Percentiles rank a stretch among this genome's conserved stretches.
Evolutionary conservation across 2,888 invertebrate species (phyloP).

Genomic region (Melitaea athalia): DNA sequence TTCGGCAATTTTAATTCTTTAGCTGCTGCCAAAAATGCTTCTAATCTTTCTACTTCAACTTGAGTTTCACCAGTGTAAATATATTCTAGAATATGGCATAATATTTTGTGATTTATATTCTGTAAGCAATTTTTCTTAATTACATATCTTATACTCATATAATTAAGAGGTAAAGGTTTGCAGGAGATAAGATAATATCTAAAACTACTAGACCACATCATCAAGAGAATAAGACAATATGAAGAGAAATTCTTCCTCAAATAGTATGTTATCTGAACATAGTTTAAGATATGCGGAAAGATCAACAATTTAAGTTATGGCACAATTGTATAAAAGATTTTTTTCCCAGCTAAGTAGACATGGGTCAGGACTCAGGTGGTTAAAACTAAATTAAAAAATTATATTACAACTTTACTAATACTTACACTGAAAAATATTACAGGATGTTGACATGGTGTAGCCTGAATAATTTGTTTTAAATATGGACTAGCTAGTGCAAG

Average conservation of each 20-base stretch:
- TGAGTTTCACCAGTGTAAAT: conserved; percentile 72
- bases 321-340: too few relatives aligned
- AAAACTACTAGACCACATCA: too few relatives aligned
- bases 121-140: conserved; percentile 47
- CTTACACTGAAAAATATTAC: conserved; percentile 69
- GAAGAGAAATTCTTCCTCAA: too few relatives aligned
- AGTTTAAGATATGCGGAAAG: too few relatives aligned
- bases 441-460: conserved; percentile 59
- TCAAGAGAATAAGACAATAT: too few relatives aligned
- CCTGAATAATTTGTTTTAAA: conserved; percentile 59
- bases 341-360: too few relatives aligned
- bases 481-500: conserved; percentile 70
- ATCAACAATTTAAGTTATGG: too few relatives aligned
- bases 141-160: neutral
- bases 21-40: conserved; percentile 58
- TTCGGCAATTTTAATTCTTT: conserved; percentile 60
- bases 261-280: too few relatives aligned
- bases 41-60: conserved; percentile 50
- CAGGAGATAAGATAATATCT: too few relatives aligned
- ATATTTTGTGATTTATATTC: conserved; percentile 57
- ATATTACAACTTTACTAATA: conserved; percentile 29
- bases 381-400: neutral
- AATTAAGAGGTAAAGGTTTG: too few relatives aligned
- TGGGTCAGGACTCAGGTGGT: too few relatives aligned
- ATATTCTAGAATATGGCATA: conserved; percentile 64